Conservation (phyloP, 2,113 vertebrate species). For the Bolborhynchus lineola region DNA sequence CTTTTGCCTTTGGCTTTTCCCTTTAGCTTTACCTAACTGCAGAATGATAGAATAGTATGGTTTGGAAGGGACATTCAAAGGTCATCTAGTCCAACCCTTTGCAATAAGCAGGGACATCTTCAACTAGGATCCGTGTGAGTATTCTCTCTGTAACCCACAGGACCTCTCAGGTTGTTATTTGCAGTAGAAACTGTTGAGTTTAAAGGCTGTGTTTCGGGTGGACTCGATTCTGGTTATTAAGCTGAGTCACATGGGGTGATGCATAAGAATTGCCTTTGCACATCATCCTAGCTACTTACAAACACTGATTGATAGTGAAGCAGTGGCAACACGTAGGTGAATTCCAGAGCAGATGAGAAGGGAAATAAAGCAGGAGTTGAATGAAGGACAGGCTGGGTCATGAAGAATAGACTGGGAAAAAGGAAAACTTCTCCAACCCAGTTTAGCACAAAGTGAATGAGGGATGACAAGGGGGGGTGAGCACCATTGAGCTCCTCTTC, state of each 20-base stretch:
- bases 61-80: background rate
- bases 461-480: accelerated
- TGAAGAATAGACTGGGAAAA: background rate
- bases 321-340: background rate
- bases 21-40: background rate
- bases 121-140: background rate
- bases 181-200: background rate
- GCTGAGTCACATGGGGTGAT: background rate
- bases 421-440: accelerated
- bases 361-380: background rate
- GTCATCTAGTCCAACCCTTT: background rate
- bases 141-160: background rate
- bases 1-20: background rate
- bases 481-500: background rate
- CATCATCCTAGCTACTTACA: background rate
- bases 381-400: background rate
- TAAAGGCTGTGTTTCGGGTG: background rate
- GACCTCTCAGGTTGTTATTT: background rate
- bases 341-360: background rate
- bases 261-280: background rate
- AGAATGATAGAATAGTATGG: background rate
- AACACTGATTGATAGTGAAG: background rate
- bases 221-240: background rate
- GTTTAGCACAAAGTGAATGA: background rate
- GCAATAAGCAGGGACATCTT: background rate